Percentiles rank a stretch among this genome's conserved stretches.
These are phyloP conservation scores for Neelides sp. DNA, from an alignment of 1,140 invertebrate genomes.

Conservation along the genomic window DNA sequence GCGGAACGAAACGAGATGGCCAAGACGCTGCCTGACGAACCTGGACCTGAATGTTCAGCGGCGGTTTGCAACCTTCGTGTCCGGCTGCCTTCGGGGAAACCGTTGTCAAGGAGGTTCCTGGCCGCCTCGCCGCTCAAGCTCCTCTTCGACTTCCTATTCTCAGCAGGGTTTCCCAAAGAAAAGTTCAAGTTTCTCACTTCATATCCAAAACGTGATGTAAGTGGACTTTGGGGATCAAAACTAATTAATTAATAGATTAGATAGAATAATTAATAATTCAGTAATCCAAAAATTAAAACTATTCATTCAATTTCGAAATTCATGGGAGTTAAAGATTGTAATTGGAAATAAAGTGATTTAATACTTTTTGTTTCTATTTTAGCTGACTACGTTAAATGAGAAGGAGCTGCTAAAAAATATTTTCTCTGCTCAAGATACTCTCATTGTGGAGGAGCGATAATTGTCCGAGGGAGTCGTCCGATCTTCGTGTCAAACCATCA, in stretches of 20 bases:
- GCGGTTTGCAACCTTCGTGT: constrained; percentile 21
- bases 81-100: constrained; percentile 25
- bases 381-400: constrained; percentile 22
- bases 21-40: constrained; percentile 22
- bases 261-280: not conserved
- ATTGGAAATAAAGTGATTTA: not conserved
- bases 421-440: constrained; percentile 31
- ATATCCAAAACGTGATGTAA: constrained; percentile 31
- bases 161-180: constrained; percentile 28
- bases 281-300: not conserved
- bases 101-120: constrained; percentile 26
- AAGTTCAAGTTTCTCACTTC: constrained; percentile 27
- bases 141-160: constrained; percentile 28
- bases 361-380: constrained; percentile 6
- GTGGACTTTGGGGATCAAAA: not conserved
- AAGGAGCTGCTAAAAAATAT: constrained; percentile 17
- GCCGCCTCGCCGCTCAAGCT: constrained; percentile 17
- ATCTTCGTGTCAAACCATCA: too few relatives aligned
- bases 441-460: constrained; percentile 30
- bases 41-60: constrained; percentile 17
- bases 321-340: not conserved
- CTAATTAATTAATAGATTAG: constrained; percentile 1
- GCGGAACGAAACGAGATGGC: constrained; percentile 14
- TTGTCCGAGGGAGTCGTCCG: too few relatives aligned
- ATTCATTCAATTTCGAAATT: not conserved